Conservation (phyloP, 1,140 invertebrate genomes). For the Rhopalosiphum maidis region DNA sequence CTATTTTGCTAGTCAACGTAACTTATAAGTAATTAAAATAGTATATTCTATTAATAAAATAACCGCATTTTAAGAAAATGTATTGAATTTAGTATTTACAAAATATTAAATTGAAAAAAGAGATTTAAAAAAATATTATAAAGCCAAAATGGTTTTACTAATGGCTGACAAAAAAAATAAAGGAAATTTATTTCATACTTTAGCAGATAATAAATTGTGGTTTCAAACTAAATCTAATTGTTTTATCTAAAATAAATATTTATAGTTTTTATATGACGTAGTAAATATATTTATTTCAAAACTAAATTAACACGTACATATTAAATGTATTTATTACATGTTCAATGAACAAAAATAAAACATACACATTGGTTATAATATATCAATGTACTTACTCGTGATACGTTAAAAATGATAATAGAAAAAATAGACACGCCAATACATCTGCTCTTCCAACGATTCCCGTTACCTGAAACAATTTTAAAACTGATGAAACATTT, state of each 20-base stretch:
- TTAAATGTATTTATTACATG: not conserved
- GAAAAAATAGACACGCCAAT: slow-evolving; percentile 81
- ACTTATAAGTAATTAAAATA: not conserved
- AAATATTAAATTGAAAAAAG: not conserved
- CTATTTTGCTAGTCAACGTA: too few species aligned
- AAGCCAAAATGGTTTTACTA: not conserved
- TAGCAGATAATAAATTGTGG: not conserved
- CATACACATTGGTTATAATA: not conserved
- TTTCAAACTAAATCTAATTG: not conserved
- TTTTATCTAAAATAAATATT: not conserved
- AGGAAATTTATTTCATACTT: fast-evolving
- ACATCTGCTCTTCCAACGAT: slow-evolving; percentile 86
- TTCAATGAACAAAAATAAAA: not conserved
- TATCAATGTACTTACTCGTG: slow-evolving; percentile 72
- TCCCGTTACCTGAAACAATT: slow-evolving; percentile 74
- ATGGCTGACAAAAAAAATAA: not conserved
- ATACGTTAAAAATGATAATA: slow-evolving; percentile 80
- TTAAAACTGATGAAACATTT: not conserved
- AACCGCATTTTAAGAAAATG: not conserved
- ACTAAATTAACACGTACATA: not conserved
- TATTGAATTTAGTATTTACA: not conserved
- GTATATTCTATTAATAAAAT: not conserved
- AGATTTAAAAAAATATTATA: not conserved
- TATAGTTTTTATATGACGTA: not conserved
- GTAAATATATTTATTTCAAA: not conserved